Percentiles rank a stretch among this genome's conserved stretches.
Conservation (phyloP, 1,140 invertebrate genomes). For the Drosophila cardini region DNA sequence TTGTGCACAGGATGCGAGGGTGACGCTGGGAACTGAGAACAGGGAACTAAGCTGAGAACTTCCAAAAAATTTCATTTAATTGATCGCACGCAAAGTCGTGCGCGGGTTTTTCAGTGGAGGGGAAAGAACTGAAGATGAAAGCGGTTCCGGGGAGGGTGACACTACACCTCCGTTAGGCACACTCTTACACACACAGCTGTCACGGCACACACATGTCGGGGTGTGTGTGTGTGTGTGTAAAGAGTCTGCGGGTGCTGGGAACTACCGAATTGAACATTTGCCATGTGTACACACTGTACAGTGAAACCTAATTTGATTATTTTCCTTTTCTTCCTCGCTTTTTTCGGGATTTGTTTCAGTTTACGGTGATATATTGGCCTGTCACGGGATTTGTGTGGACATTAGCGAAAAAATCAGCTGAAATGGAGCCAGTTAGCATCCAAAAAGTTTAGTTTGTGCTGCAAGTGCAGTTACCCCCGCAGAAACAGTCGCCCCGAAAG, state of each 20-base stretch:
- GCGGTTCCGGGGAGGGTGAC: slow-evolving; percentile 35
- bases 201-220: slow-evolving; percentile 19
- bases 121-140: slow-evolving; percentile 24
- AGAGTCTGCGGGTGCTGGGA: slow-evolving; percentile 52
- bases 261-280: slow-evolving; percentile 36
- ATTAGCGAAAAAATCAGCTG: slow-evolving; percentile 32
- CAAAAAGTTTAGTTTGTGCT: not conserved
- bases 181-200: slow-evolving; percentile 33
- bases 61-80: slow-evolving; percentile 57
- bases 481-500: not conserved
- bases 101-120: not conserved
- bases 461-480: not conserved
- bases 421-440: slow-evolving; percentile 24
- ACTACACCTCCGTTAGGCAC: slow-evolving; percentile 41
- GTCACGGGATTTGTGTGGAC: slow-evolving; percentile 26
- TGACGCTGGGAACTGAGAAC: slow-evolving; percentile 46
- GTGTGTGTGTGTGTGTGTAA: slow-evolving; percentile 10
- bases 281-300: slow-evolving; percentile 49
- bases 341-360: slow-evolving; percentile 14
- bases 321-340: slow-evolving; percentile 29
- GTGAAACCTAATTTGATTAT: slow-evolving; percentile 57
- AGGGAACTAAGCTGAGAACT: slow-evolving; percentile 20
- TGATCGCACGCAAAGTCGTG: slow-evolving; percentile 58
- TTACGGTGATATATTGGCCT: slow-evolving; percentile 43
- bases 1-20: slow-evolving; percentile 37